Percentiles rank a stretch among this genome's conserved stretches.
Conservation (phyloP, 2,113 vertebrate species). For the Isurus oxyrinchus region DNA sequence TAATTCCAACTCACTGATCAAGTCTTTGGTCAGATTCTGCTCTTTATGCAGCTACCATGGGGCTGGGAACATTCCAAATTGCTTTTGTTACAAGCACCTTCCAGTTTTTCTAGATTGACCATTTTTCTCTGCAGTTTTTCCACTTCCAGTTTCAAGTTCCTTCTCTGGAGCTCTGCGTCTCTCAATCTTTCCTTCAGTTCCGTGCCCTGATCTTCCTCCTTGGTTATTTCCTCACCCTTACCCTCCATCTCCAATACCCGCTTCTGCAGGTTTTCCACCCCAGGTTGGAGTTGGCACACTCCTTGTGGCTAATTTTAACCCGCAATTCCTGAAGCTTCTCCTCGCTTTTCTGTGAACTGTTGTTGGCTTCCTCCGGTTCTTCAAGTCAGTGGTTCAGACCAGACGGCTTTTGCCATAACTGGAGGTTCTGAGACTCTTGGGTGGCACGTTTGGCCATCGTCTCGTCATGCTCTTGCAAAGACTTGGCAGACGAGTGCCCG, state of each 20-base stretch:
- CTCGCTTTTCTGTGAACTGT: constrained; percentile 73
- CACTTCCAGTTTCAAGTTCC: constrained; percentile 77
- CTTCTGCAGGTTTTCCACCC: constrained; percentile 85
- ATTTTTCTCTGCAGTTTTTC: constrained; percentile 87
- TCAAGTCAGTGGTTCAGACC: constrained; percentile 67
- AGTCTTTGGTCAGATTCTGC: constrained; percentile 70
- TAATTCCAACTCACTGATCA: constrained; percentile 72
- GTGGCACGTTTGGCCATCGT: constrained; percentile 72
- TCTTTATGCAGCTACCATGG: constrained; percentile 76
- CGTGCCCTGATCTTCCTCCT: constrained; percentile 78
- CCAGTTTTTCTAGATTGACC: constrained; percentile 80
- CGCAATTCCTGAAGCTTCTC: constrained; percentile 81
- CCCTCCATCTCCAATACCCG: constrained; percentile 92
- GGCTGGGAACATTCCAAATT: constrained; percentile 76
- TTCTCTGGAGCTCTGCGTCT: constrained; percentile 74
- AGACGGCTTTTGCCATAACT: constrained; percentile 73
- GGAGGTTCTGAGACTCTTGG: constrained; percentile 77
- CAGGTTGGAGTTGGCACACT: constrained; percentile 80
- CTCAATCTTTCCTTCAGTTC: constrained; percentile 80
- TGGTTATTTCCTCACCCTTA: constrained; percentile 90
- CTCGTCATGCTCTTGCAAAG: constrained; percentile 78
- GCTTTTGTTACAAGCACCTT: constrained; percentile 74
- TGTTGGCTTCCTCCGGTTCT: constrained; percentile 83
- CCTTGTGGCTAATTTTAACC: constrained; percentile 82
- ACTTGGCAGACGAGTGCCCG: constrained; percentile 66